A percentile compares a stretch with the other conserved stretches of the same genome.
Conservation (phyloP, 2,888 invertebrate genomes). For the Brachycybe producta region DNA sequence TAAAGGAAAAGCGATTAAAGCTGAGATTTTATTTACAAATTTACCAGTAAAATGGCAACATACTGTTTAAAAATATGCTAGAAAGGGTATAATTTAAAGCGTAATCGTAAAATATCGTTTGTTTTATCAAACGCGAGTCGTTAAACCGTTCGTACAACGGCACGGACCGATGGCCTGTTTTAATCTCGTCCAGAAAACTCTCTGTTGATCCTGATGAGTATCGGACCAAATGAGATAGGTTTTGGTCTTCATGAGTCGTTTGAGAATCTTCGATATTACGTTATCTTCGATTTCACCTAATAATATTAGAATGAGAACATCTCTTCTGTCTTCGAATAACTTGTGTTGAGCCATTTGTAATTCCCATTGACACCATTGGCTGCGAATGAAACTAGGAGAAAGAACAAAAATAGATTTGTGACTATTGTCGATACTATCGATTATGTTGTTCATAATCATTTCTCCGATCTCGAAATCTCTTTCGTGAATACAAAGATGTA, state of each 20-base stretch:
- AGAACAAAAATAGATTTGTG: constrained; percentile 51
- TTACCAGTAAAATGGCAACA: too few species aligned
- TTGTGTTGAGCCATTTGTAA: constrained; percentile 53
- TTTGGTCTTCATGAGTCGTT: constrained; percentile 1
- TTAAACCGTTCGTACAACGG: too few species aligned
- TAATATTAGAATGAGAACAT: constrained; percentile 47
- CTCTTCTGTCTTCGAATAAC: constrained; percentile 44
- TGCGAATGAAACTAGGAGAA: constrained; percentile 52
- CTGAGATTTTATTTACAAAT: too few species aligned
- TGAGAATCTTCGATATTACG: not conserved
- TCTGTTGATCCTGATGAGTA: not conserved
- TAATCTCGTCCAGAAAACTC: constrained; percentile 7
- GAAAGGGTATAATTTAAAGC: too few species aligned
- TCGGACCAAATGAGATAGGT: constrained; percentile 10
- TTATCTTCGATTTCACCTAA: constrained; percentile 41
- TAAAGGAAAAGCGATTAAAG: too few species aligned
- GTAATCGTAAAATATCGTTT: too few species aligned
- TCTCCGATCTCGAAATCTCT: constrained; percentile 52
- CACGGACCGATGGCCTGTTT: constrained; percentile 8
- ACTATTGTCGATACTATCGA: constrained; percentile 49
- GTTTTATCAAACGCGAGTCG: too few species aligned
- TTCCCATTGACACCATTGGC: constrained; percentile 60
- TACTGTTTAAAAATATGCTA: too few species aligned
- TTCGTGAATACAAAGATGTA: constrained; percentile 51
- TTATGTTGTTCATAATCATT: constrained; percentile 50